These are phyloP conservation scores for Fukomys damarensis DNA, from an alignment of 2,113 vertebrate genomes.

Conservation along the genomic window DNA sequence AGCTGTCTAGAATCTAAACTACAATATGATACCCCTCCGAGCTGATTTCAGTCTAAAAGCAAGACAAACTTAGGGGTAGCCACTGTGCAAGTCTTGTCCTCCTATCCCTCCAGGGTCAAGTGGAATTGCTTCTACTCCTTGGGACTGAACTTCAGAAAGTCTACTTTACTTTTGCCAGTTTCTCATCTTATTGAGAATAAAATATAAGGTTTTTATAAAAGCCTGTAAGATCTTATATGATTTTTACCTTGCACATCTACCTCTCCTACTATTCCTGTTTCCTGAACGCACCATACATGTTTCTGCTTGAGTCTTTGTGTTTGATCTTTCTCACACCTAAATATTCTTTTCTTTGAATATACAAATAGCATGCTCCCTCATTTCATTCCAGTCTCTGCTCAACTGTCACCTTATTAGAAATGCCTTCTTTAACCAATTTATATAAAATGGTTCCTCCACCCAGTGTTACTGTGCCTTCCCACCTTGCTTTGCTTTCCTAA, in stretches of 20 bases:
- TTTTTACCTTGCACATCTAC: not conserved
- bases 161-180: not conserved
- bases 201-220: constrained; percentile 12
- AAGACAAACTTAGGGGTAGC: not conserved
- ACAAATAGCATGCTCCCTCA: not conserved
- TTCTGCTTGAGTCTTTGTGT: not conserved
- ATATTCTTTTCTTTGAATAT: not conserved
- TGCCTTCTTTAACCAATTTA: constrained; percentile 10
- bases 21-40: not conserved
- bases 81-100: not conserved
- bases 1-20: constrained; percentile 13
- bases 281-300: not conserved
- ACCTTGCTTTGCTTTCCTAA: not conserved
- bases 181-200: constrained; percentile 20
- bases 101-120: not conserved
- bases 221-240: not conserved
- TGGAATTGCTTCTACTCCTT: not conserved
- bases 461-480: not conserved
- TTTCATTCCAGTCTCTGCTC: not conserved
- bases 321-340: not conserved
- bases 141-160: not conserved
- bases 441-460: not conserved
- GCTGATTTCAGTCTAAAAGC: not conserved
- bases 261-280: constrained; percentile 7
- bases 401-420: not conserved